These are phyloP conservation scores for Noctua janthina DNA, from an alignment of 2,888 invertebrate species.

Conservation along the genomic window DNA sequence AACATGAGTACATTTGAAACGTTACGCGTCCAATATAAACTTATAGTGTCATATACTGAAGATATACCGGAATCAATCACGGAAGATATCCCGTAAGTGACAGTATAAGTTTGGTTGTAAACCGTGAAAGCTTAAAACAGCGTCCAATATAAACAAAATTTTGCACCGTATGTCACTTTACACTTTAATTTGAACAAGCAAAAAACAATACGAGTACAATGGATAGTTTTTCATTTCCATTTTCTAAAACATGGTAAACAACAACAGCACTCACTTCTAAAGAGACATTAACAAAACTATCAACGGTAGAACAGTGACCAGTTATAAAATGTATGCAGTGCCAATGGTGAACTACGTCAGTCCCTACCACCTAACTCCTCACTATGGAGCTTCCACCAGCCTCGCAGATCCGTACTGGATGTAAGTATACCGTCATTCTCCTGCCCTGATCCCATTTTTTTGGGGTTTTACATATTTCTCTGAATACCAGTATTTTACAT, in stretches of 20 bases:
- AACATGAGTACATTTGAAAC: neutral
- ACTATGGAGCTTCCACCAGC: conserved; percentile 73
- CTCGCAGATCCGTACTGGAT: conserved; percentile 85
- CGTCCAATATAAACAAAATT: neutral
- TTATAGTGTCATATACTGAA: no score
- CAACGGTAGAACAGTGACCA: conserved; percentile 1
- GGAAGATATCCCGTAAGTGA: no score
- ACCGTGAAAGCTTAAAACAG: no score
- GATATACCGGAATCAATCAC: no score
- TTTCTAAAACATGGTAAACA: neutral
- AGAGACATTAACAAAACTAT: neutral
- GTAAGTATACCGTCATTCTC: conserved; percentile 77
- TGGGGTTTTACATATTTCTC: neutral
- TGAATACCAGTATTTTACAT: no score
- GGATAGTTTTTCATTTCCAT: neutral
- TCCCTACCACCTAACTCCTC: conserved; percentile 78
- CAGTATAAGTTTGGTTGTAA: no score
- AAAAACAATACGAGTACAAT: neutral
- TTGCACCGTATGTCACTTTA: conserved; percentile 16
- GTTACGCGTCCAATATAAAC: neutral
- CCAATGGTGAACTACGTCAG: conserved; percentile 84
- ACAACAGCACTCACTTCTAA: neutral
- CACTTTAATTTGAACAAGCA: neutral
- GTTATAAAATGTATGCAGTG: conserved; percentile 83
- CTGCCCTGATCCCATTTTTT: neutral